Evolutionary conservation across 2,797 vertebrate species (phyloP).

Genomic region (Parauchenoglanis ngamensis): DNA sequence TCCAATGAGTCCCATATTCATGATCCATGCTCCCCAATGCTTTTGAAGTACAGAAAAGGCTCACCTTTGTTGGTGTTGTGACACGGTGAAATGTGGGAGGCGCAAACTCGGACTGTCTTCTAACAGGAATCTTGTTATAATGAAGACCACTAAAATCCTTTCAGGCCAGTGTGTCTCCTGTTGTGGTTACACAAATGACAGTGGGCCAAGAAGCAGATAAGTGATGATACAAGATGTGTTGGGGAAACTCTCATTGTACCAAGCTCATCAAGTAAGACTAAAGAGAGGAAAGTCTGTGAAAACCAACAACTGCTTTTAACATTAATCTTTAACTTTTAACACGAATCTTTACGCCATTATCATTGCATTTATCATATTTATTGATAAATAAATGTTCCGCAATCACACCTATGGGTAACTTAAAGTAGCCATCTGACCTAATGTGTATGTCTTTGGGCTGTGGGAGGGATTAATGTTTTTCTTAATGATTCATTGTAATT

Average conservation of each 20-base stretch:
- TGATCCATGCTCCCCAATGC: conserved; percentile 2
- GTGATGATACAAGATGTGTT: conserved; percentile 8
- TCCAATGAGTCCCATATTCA: not conserved
- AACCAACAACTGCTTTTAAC: not conserved
- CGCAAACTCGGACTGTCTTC: not conserved
- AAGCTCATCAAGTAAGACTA: not conserved
- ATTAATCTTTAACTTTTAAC: not conserved
- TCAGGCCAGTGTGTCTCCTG: not conserved
- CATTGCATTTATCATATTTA: not conserved
- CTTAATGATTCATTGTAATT: not conserved
- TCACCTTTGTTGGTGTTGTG: not conserved
- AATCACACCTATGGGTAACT: too few relatives aligned
- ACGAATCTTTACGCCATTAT: not conserved
- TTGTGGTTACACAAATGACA: conserved; percentile 4
- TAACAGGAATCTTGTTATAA: not conserved
- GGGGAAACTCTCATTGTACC: not conserved
- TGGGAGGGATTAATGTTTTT: not conserved
- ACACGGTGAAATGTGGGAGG: conserved; percentile 12
- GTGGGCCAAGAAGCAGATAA: conserved; percentile 34
- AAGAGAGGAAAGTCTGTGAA: not conserved
- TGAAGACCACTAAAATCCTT: not conserved
- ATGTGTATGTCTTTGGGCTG: too few relatives aligned
- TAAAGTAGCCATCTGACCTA: too few relatives aligned
- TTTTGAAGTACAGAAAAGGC: conserved; percentile 8
- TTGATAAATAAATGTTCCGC: too few relatives aligned